Evolutionary conservation across 1,140 invertebrate species (phyloP), one percentile per base, ranked within the genome.

Genomic region (Drosophila ironensis): DNA sequence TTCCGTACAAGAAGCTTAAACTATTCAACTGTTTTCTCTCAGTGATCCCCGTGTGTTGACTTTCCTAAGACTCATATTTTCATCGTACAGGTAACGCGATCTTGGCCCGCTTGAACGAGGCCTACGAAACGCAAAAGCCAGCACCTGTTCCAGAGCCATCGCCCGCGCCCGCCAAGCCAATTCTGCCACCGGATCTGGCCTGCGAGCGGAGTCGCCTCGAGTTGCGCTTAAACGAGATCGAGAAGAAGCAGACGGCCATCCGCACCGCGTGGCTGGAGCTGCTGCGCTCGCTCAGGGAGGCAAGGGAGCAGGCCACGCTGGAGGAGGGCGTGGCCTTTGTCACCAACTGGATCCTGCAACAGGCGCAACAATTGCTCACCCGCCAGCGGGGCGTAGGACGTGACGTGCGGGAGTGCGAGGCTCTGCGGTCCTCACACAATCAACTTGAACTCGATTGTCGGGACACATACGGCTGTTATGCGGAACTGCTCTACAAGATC

Each of bases 311-410:
- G 45, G 88, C 90, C 30, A 89, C 91, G 6, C 80, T 95, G 1
- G 93, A 94, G 69, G 91, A 93, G 75, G 93, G 93, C 28, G 92
- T 94, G 48, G 91, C 91, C 22, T 91, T 91, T 77, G 95, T 96
- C 9, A 94, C 94, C 5, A 94, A 95, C 72, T 96, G 95, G 95
- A 94, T 96, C 44, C 86, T 95, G 11, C 94, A 94, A 33, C 93
- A 93, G 41, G 95, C 94, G 1, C 95, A 96, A 81, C 92, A 92
- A 52, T 91, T 95, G 87, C 88, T 95, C 9, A 94, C 94, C 57
- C 92, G 92, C 1, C 93, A 94, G 66, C 92, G 93, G 93, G 81
- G 94, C 47, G 59, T 96, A 22, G 95, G 95, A 0, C 93, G 93
- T 67, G 94, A 95, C 60, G 93, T 94, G 7, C 88, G 92, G 7